Evolutionary conservation across 2,797 vertebrate species (phyloP).

Genomic region (Prunella strophiata): DNA sequence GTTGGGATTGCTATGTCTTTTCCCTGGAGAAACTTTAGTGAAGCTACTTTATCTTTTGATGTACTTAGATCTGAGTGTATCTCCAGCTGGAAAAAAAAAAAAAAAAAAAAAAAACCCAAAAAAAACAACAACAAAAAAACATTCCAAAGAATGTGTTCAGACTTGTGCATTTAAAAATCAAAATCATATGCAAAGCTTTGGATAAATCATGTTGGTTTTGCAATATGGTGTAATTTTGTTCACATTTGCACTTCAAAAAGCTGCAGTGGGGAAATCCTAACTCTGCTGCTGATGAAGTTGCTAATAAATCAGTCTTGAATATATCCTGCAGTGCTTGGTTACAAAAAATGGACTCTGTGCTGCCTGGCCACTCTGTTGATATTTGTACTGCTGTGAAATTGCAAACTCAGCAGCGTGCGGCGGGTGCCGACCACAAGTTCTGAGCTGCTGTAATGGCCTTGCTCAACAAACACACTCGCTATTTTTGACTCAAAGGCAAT

Average conservation of each 20-base stretch:
- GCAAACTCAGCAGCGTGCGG: slow-evolving; percentile 3
- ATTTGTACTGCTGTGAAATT: background rate
- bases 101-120: background rate
- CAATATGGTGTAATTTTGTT: slow-evolving; percentile 13
- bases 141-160: slow-evolving; percentile 42
- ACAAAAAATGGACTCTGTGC: background rate
- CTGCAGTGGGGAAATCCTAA: slow-evolving; percentile 27
- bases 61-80: slow-evolving; percentile 3
- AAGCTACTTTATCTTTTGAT: slow-evolving; percentile 40
- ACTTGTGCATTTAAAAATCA: slow-evolving; percentile 46
- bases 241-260: slow-evolving; percentile 62
- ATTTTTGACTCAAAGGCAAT: slow-evolving; percentile 54
- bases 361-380: slow-evolving; percentile 23
- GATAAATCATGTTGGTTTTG: slow-evolving; percentile 20
- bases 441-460: slow-evolving; percentile 25
- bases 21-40: slow-evolving; percentile 21
- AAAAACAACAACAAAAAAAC: background rate
- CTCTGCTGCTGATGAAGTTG: background rate
- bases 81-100: slow-evolving; percentile 12
- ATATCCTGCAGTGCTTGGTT: background rate
- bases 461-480: slow-evolving; percentile 26
- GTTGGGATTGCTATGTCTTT: slow-evolving; percentile 43
- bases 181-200: slow-evolving; percentile 39
- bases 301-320: slow-evolving; percentile 28
- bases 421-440: background rate